phyloP scores from a whole-genome alignment of 1,140 invertebrate genomes.

The Drosophila navojoa region DNA sequence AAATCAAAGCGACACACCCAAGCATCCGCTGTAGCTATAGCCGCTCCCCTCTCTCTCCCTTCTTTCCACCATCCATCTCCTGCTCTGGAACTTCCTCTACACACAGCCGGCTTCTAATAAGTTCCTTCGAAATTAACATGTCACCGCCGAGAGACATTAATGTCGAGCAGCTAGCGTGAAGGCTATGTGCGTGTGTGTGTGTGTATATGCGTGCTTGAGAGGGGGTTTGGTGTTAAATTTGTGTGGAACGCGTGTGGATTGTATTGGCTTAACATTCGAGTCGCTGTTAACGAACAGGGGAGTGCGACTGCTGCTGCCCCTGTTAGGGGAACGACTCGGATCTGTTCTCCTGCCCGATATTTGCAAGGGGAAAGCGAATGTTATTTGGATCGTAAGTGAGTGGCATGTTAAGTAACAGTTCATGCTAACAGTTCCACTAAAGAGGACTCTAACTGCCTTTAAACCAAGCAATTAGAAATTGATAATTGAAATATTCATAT shows the following conservation, averaged over 20 bases:
- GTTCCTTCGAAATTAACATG: constrained; percentile 77
- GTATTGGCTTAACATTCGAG: background rate
- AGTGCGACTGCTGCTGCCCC: background rate
- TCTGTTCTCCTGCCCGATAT: background rate
- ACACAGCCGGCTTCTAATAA: constrained; percentile 62
- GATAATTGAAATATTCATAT: no score
- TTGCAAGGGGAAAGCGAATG: background rate
- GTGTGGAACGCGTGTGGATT: constrained; percentile 35
- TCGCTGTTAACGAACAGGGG: constrained; percentile 14
- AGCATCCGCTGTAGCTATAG: background rate
- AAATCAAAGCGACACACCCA: constrained; percentile 61
- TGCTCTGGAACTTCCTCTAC: constrained; percentile 5
- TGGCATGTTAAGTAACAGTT: background rate
- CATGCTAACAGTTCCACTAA: no score
- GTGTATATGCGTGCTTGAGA: background rate
- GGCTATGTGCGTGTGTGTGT: background rate
- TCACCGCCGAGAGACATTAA: constrained; percentile 76
- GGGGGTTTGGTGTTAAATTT: background rate
- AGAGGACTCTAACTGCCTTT: no score
- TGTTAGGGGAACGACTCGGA: background rate
- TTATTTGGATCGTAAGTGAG: constrained; percentile 7
- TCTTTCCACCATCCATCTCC: background rate
- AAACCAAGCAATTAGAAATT: no score
- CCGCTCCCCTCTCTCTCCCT: background rate
- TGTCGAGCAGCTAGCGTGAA: constrained; percentile 30